Evolutionary conservation across 35 echinoderm and acorn worm genomes (phyloP).

Genomic region (Amphiura filiformis): DNA sequence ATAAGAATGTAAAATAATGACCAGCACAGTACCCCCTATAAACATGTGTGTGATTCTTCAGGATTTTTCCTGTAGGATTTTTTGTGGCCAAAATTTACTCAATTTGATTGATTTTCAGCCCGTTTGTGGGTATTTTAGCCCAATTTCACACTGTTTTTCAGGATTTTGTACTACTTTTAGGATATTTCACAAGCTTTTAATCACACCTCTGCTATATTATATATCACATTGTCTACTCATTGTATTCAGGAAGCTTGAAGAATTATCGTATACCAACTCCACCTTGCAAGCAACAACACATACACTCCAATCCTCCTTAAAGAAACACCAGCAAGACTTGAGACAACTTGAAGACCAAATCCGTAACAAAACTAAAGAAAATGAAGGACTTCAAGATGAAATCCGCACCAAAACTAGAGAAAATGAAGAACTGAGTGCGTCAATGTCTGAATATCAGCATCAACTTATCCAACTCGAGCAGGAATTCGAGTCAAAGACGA

Average conservation of each 20-base stretch:
- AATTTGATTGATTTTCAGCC: too few relatives aligned
- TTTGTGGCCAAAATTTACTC: too few relatives aligned
- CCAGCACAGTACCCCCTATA: too few relatives aligned
- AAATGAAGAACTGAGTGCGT: not conserved
- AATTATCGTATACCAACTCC: not conserved
- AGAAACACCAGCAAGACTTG: not conserved
- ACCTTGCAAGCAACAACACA: not conserved
- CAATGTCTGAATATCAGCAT: not conserved
- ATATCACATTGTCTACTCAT: too few relatives aligned
- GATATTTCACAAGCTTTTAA: too few relatives aligned
- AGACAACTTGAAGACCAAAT: not conserved
- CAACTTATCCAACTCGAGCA: not conserved
- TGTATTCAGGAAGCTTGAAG: not conserved
- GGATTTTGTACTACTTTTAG: too few relatives aligned
- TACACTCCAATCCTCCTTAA: not conserved
- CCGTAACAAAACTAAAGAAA: not conserved
- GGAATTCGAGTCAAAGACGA: not conserved
- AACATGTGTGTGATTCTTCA: too few relatives aligned
- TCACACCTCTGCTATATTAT: too few relatives aligned
- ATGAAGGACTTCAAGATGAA: not conserved
- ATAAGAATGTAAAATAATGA: too few relatives aligned
- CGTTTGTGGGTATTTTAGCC: too few relatives aligned
- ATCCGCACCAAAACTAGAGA: not conserved
- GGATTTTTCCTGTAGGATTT: too few relatives aligned
- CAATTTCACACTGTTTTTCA: too few relatives aligned